A percentile compares a stretch with the other conserved stretches of the same genome.
phyloP scores from a whole-genome alignment of 2,888 invertebrate genomes.

The Drosophila paramelanica region DNA sequence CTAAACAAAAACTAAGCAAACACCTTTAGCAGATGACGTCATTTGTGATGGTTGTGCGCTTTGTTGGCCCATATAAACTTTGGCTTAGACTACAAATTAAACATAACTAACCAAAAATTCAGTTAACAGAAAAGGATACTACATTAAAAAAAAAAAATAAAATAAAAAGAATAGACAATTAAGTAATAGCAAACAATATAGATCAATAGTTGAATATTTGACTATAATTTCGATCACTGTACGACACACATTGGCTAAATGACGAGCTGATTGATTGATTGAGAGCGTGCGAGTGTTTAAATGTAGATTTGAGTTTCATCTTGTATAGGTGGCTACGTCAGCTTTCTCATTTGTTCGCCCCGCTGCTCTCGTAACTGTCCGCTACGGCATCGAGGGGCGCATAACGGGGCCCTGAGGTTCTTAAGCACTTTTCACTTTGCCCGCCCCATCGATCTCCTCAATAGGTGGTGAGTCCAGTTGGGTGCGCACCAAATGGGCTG shows the following conservation, averaged over 20 bases:
- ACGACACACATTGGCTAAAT: constrained; percentile 33
- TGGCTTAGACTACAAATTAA: constrained; percentile 39
- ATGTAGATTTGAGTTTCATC: constrained; percentile 66
- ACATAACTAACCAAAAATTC: constrained; percentile 58
- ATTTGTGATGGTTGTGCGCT: constrained; percentile 35
- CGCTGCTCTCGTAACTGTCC: constrained; percentile 10
- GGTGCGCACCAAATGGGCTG: constrained; percentile 83
- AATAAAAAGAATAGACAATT: constrained; percentile 12
- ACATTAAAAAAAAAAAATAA: constrained; percentile 17
- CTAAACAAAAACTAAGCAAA: constrained; percentile 43
- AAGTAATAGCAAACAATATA: constrained; percentile 17
- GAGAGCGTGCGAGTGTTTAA: constrained; percentile 44
- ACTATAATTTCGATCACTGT: constrained; percentile 65
- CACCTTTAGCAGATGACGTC: constrained; percentile 25
- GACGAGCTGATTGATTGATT: constrained; percentile 30
- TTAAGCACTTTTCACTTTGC: constrained; percentile 58
- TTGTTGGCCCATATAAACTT: constrained; percentile 14
- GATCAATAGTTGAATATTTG: constrained; percentile 24
- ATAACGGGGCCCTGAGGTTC: constrained; percentile 15
- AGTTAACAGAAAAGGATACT: constrained; percentile 38
- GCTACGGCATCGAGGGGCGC: constrained; percentile 10
- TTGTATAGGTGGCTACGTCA: constrained; percentile 30
- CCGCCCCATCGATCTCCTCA: constrained; percentile 22
- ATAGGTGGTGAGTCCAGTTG: constrained; percentile 68
- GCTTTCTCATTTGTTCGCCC: not conserved